These are phyloP conservation scores for Spheniscus mendiculus DNA, from an alignment of 2,113 vertebrate genomes.

Conservation along the genomic window DNA sequence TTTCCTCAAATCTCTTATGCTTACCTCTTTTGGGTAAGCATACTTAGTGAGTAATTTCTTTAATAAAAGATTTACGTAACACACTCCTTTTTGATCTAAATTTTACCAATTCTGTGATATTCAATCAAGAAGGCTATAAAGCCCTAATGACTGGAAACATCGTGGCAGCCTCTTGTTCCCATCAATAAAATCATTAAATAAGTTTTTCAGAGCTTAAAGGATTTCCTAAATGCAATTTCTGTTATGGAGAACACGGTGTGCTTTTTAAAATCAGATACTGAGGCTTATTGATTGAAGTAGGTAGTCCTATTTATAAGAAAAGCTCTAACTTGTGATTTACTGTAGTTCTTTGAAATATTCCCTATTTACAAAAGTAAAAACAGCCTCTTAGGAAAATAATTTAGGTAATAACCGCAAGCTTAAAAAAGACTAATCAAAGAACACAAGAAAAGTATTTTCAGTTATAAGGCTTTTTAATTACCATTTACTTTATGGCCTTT, in stretches of 20 bases:
- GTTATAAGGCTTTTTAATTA: neutral
- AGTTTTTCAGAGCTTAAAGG: neutral
- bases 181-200: neutral
- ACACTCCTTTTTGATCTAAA: neutral
- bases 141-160: neutral
- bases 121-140: neutral
- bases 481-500: neutral
- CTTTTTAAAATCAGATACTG: neutral
- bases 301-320: neutral
- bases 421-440: neutral
- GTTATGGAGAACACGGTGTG: neutral
- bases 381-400: neutral
- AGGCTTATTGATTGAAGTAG: neutral
- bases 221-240: neutral
- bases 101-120: neutral
- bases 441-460: neutral
- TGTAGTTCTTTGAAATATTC: neutral
- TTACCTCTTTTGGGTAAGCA: neutral
- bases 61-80: neutral
- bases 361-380: neutral
- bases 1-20: too few species aligned
- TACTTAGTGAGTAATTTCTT: neutral
- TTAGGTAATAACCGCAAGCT: neutral
- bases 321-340: neutral
- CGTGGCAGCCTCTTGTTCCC: neutral